phyloP scores from a whole-genome alignment of 1,140 invertebrate species.

The Orius laevigatus region DNA sequence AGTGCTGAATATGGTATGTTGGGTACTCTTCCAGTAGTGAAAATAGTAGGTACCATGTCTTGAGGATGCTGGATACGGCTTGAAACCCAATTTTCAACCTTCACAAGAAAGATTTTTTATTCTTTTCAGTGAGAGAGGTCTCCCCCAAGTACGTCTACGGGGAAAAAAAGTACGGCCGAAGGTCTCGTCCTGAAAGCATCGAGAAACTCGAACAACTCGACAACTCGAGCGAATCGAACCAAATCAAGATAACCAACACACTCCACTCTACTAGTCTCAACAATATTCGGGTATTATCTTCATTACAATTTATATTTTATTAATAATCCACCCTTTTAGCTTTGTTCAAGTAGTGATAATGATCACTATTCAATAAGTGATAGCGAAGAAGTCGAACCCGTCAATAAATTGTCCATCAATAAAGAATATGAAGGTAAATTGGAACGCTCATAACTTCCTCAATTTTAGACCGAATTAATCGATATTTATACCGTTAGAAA shows the following conservation, averaged over 20 bases:
- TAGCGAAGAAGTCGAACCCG: not conserved
- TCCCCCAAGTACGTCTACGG: conserved; percentile 55
- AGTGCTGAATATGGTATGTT: no score
- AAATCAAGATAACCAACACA: not conserved
- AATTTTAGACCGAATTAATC: no score
- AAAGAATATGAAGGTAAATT: conserved; percentile 1
- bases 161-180: conserved; percentile 57
- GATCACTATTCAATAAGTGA: not conserved
- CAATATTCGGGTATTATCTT: not conserved
- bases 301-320: no score
- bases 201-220: conserved; percentile 7
- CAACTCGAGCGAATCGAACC: conserved; percentile 6
- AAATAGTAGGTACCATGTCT: no score
- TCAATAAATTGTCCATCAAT: conserved; percentile 8
- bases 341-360: not conserved
- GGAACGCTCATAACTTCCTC: no score
- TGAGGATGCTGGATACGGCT: no score
- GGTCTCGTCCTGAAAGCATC: conserved; percentile 36
- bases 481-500: no score
- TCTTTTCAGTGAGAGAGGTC: conserved; percentile 38
- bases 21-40: no score
- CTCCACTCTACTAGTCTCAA: conserved; percentile 2
- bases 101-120: no score
- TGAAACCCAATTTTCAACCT: no score
- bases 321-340: no score